phyloP scores from a whole-genome alignment of 2,113 vertebrate genomes.

The Psettodes erumei region DNA sequence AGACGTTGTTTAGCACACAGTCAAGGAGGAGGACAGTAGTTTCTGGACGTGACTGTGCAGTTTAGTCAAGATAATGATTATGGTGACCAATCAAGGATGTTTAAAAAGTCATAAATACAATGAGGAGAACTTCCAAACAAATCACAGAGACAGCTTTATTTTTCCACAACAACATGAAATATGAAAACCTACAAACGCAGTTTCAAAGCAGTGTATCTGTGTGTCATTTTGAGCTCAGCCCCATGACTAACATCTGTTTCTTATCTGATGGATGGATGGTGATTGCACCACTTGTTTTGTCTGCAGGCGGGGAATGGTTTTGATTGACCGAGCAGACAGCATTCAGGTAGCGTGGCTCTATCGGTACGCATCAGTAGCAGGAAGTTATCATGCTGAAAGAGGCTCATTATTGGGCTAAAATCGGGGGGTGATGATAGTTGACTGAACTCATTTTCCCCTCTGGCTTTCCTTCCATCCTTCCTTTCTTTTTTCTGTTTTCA shows the following conservation, averaged over 20 bases:
- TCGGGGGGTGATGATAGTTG: slow-evolving; percentile 66
- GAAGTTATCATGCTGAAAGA: slow-evolving; percentile 71
- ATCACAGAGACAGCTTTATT: slow-evolving; percentile 45
- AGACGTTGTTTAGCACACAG: slow-evolving; percentile 42
- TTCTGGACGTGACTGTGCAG: slow-evolving; percentile 43
- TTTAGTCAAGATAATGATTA: slow-evolving; percentile 52
- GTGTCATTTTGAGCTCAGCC: slow-evolving; percentile 48
- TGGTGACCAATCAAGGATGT: slow-evolving; percentile 56
- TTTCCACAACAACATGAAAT: slow-evolving; percentile 49
- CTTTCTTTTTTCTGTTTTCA: slow-evolving; percentile 17
- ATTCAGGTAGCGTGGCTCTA: slow-evolving; percentile 73
- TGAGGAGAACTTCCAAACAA: slow-evolving; percentile 52
- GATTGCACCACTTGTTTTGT: slow-evolving; percentile 77
- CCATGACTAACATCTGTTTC: slow-evolving; percentile 66
- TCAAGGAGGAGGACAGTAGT: slow-evolving; percentile 40
- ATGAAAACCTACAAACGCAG: slow-evolving; percentile 37
- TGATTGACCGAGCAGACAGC: slow-evolving; percentile 75
- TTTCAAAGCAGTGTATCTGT: slow-evolving; percentile 25
- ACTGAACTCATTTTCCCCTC: slow-evolving; percentile 32
- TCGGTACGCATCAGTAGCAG: slow-evolving; percentile 69
- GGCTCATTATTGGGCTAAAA: slow-evolving; percentile 67
- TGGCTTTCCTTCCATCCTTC: slow-evolving; percentile 10
- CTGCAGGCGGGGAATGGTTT: slow-evolving; percentile 70
- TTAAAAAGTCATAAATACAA: slow-evolving; percentile 59
- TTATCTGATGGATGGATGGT: slow-evolving; percentile 71